phyloP scores from a whole-genome alignment of 2,113 vertebrate genomes.

The Chionodraco myersi region DNA sequence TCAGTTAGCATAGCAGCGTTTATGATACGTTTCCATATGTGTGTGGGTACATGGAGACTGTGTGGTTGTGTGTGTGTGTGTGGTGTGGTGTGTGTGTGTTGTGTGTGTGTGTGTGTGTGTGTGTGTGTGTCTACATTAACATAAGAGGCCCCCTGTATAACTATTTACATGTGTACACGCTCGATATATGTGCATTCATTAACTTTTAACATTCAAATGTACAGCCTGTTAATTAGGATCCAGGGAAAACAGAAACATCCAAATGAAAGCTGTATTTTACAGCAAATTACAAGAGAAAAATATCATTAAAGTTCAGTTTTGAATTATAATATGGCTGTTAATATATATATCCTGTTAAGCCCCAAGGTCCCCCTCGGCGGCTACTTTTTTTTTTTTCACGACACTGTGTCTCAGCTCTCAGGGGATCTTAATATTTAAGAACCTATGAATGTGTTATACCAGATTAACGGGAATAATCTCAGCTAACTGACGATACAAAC shows the following conservation, averaged over 20 bases:
- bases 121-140: conserved; percentile 62
- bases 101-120: conserved; percentile 41
- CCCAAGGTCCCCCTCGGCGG: too few relatives aligned
- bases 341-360: too few relatives aligned
- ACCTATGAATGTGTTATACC: too few relatives aligned
- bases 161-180: conserved; percentile 63
- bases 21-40: conserved; percentile 77
- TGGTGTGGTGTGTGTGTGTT: too few relatives aligned
- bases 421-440: too few relatives aligned
- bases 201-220: conserved; percentile 16
- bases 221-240: conserved; percentile 13
- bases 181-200: conserved; percentile 67
- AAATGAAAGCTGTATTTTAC: too few relatives aligned
- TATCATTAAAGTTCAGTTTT: background rate
- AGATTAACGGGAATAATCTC: too few relatives aligned
- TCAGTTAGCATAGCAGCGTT: conserved; percentile 75
- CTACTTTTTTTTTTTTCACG: too few relatives aligned
- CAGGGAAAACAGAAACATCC: too few relatives aligned
- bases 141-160: conserved; percentile 65
- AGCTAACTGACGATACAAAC: too few relatives aligned
- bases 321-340: background rate
- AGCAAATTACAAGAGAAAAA: background rate
- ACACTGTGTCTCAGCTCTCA: too few relatives aligned
- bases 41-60: conserved; percentile 44
- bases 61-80: conserved; percentile 47